Base-by-base conservation (phyloP, 2,113 vertebrate species). In the Xiphophorus hellerii region DNA sequence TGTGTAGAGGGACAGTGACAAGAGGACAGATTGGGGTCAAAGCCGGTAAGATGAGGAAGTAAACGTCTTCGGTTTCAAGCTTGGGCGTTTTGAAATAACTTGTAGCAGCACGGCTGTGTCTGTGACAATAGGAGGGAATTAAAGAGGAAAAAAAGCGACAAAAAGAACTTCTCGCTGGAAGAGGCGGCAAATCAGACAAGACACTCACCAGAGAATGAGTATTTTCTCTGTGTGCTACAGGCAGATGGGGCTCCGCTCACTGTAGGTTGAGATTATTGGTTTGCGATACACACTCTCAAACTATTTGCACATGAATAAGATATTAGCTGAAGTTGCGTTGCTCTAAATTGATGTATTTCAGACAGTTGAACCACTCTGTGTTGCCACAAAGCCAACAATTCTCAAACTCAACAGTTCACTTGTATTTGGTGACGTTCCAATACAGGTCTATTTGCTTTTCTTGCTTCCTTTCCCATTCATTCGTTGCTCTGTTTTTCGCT, bases 251-350 rank as follows among this genome's bases (percentile, higher is more conserved):
- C 69, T 37, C 78, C 3, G 58, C 82, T 81, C 30, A 35, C 63
- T 5, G 22, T 11, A 63, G 33, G 68, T 14, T 74, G 67, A 76
- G 61, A 64, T 76, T 58, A 84, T 86, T 86, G 69, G 65, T 71
- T 30, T 84, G 78, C 81, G 73, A 73, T 60, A 76, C 61, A 51
- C 62, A 63, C 51, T 8, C 30, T 48, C 28, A 31, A 70, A 70
- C 35, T 61, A 87, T 91, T 88, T 88, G 83, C 89, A 88, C 89
- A 91, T 89, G 84, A 85, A 92, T 89, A 28, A 62, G 58, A 73
- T 25, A 82, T 84, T 87, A 79, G 66, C 44, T 20, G 11, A 73
- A 73, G 58, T 75, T 70, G 15, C 25, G 58, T 71, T 78, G 25
- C 37, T 71, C 67, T 69, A 69, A 69, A 58, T 44, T 62, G 63